These are phyloP conservation scores for Rhynchopsitta pachyrhyncha DNA, from an alignment of 2,113 vertebrate species.

Conservation along the genomic window DNA sequence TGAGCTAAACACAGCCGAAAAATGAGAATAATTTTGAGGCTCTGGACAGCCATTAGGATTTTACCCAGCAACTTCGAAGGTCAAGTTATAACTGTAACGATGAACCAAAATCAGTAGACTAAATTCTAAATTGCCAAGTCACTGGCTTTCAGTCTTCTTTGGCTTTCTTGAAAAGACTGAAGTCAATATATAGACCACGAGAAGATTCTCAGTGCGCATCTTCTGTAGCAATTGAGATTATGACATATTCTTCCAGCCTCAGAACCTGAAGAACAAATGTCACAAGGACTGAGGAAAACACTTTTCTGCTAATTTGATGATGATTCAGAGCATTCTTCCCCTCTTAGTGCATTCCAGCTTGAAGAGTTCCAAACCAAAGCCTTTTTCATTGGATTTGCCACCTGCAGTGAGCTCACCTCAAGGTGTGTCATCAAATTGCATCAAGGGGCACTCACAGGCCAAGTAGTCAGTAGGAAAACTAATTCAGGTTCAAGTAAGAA, in stretches of 20 bases:
- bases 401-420: neutral
- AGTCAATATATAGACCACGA: neutral
- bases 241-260: neutral
- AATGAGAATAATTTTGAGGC: neutral
- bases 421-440: neutral
- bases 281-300: neutral
- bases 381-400: neutral
- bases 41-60: neutral
- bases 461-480: neutral
- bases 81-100: neutral
- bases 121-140: neutral
- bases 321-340: neutral
- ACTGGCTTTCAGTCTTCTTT: neutral
- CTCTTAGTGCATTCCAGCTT: neutral
- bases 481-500: neutral
- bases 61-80: neutral
- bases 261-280: neutral
- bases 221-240: neutral
- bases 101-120: neutral
- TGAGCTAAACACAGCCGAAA: neutral
- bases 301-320: neutral
- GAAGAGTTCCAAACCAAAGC: neutral
- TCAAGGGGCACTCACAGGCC: neutral
- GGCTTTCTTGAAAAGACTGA: neutral
- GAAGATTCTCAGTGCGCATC: neutral